Evolutionary conservation across 2,888 invertebrate genomes (phyloP).

Genomic region (Ophion ellenae): DNA sequence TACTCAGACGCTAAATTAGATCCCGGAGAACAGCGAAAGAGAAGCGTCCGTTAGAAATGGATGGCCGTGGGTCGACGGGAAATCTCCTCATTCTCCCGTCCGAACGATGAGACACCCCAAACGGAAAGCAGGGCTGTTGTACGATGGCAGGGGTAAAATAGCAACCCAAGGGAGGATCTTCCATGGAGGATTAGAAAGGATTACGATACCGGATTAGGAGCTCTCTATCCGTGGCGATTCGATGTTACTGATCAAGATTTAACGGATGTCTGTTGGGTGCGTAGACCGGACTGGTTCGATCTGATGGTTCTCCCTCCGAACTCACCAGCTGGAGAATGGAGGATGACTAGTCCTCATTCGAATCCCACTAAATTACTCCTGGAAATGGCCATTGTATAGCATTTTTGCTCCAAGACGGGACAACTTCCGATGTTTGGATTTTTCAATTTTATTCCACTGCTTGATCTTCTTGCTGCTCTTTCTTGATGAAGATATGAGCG

Average conservation of each 20-base stretch:
- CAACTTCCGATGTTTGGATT: background rate
- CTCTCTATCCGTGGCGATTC: slow-evolving; percentile 71
- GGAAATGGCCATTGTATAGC: slow-evolving; percentile 8
- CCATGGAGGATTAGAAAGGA: slow-evolving; percentile 76
- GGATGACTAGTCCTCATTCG: slow-evolving; percentile 5
- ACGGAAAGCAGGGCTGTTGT: slow-evolving; percentile 41
- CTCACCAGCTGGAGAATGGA: slow-evolving; percentile 37
- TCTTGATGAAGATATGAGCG: too few relatives aligned
- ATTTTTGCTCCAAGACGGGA: background rate
- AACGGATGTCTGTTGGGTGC: slow-evolving; percentile 65
- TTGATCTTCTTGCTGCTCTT: too few relatives aligned
- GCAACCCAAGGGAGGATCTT: slow-evolving; percentile 65
- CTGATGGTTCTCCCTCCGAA: slow-evolving; percentile 27
- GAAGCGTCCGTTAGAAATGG: slow-evolving; percentile 76
- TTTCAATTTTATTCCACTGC: too few relatives aligned
- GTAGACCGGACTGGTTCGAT: slow-evolving; percentile 39
- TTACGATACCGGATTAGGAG: slow-evolving; percentile 76
- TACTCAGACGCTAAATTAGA: slow-evolving; percentile 66
- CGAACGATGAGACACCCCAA: slow-evolving; percentile 27
- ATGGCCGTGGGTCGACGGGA: slow-evolving; percentile 71
- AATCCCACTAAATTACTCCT: slow-evolving; percentile 19
- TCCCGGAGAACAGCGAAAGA: slow-evolving; percentile 61
- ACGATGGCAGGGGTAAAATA: slow-evolving; percentile 29
- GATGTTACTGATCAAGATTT: slow-evolving; percentile 74
- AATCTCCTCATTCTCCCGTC: slow-evolving; percentile 60